Percentiles rank a stretch among this genome's conserved stretches.
These are phyloP conservation scores for Verasper variegatus DNA, from an alignment of 2,113 vertebrate genomes.

Conservation along the genomic window DNA sequence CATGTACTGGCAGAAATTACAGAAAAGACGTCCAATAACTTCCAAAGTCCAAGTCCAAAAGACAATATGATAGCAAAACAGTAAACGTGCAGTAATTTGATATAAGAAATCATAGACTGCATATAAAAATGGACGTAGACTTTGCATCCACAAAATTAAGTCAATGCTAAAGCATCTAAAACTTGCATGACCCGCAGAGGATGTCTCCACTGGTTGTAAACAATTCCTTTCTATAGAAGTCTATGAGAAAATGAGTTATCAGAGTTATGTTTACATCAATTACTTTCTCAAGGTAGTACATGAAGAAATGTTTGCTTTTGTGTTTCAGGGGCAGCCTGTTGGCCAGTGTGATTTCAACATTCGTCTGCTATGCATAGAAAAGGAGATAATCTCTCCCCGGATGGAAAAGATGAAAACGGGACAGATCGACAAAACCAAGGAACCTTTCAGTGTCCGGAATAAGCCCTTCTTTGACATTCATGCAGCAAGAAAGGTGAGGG, in stretches of 20 bases:
- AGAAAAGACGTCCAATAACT: no score
- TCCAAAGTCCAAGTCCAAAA: no score
- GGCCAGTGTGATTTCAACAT: constrained; percentile 96
- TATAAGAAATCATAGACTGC: no score
- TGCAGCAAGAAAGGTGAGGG: constrained; percentile 91
- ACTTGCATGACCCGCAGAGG: background rate
- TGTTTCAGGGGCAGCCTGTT: constrained; percentile 92
- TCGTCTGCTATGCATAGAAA: constrained; percentile 94
- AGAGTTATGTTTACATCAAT: background rate
- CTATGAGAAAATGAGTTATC: no score
- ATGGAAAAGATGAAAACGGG: constrained; percentile 96
- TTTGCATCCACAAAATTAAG: no score
- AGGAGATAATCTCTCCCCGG: constrained; percentile 95
- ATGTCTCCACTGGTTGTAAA: no score
- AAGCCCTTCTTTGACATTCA: constrained; percentile 98
- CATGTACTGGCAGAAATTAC: no score
- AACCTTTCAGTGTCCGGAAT: constrained; percentile 94
- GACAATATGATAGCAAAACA: no score
- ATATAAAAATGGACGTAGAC: no score
- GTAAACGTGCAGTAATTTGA: no score
- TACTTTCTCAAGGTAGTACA: background rate
- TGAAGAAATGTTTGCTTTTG: background rate
- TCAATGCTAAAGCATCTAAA: no score
- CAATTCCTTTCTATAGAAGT: no score
- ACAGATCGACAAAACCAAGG: constrained; percentile 95